Percentiles rank a stretch among this genome's conserved stretches.
phyloP scores from a whole-genome alignment of 1,140 invertebrate genomes.

The Dreissena rostriformis region DNA sequence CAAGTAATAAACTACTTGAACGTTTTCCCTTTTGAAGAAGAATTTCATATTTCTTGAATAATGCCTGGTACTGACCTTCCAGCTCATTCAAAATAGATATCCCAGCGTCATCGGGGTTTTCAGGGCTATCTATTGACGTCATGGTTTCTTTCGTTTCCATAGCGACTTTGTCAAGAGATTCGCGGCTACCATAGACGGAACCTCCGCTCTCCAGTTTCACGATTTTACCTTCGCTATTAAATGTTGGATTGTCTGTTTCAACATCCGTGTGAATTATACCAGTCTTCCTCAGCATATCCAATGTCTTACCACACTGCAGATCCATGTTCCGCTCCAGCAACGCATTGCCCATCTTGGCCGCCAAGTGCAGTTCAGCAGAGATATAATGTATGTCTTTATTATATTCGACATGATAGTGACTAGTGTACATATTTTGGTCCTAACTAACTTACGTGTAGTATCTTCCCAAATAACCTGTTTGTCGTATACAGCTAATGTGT shows the following conservation, averaged over 20 bases:
- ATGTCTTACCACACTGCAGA: constrained; percentile 80
- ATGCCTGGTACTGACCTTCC: constrained; percentile 86
- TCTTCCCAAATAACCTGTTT: no score
- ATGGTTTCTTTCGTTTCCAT: constrained; percentile 73
- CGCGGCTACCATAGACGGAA: constrained; percentile 81
- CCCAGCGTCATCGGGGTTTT: constrained; percentile 67
- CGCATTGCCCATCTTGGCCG: constrained; percentile 96
- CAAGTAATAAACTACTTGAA: constrained; percentile 53
- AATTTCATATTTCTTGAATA: constrained; percentile 95
- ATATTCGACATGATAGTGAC: no score
- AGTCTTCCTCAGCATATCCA: constrained; percentile 60
- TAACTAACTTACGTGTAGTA: no score
- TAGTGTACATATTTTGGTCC: no score
- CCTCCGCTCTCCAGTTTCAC: constrained; percentile 81
- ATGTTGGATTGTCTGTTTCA: constrained; percentile 73
- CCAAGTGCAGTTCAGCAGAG: constrained; percentile 92
- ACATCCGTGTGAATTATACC: constrained; percentile 67
- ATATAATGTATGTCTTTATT: neutral
- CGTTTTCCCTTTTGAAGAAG: constrained; percentile 84
- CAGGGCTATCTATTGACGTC: constrained; percentile 60
- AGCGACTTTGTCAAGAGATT: constrained; percentile 79
- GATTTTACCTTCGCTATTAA: constrained; percentile 72
- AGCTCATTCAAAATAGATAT: constrained; percentile 81
- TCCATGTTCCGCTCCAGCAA: constrained; percentile 95
- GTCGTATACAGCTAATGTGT: no score